Percentiles rank a stretch among this genome's conserved stretches.
Conservation (phyloP, 2,888 invertebrate species). For the Parnassius orleans region DNA sequence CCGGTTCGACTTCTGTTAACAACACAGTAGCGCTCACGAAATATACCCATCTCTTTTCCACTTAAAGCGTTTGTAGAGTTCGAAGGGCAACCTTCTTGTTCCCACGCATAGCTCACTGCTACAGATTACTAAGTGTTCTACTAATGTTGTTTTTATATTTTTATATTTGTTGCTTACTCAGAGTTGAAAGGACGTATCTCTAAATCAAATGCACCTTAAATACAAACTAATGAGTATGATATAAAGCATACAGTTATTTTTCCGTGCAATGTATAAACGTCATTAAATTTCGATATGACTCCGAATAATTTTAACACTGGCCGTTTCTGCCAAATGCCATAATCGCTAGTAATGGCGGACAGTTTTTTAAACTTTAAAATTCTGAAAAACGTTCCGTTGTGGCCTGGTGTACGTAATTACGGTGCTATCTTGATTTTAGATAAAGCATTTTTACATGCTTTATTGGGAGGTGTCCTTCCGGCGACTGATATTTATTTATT, state of each 20-base stretch:
- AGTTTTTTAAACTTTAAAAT: conserved; percentile 47
- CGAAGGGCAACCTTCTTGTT: conserved; percentile 46
- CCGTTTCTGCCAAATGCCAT: conserved; percentile 60
- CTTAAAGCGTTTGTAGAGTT: conserved; percentile 32
- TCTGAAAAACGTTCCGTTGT: conserved; percentile 60
- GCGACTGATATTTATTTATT: conserved; percentile 32
- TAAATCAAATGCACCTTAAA: conserved; percentile 28
- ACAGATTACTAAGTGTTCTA: conserved; percentile 69
- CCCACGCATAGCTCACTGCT: conserved; percentile 54
- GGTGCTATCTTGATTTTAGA: conserved; percentile 72
- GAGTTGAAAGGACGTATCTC: conserved; percentile 51
- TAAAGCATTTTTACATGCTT: conserved; percentile 61
- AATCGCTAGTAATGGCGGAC: conserved; percentile 67
- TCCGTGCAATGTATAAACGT: conserved; percentile 28
- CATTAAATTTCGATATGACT: conserved; percentile 31
- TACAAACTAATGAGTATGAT: not conserved
- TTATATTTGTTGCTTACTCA: conserved; percentile 62
- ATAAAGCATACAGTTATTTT: conserved; percentile 34
- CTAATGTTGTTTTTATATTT: conserved; percentile 73
- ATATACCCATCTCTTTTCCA: conserved; percentile 52
- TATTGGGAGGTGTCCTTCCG: conserved; percentile 65
- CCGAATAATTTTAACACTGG: conserved; percentile 66
- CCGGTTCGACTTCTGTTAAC: conserved; percentile 68
- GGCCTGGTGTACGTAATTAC: conserved; percentile 69
- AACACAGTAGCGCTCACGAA: conserved; percentile 49